These are phyloP conservation scores for Mantis religiosa DNA, from an alignment of 2,888 invertebrate genomes.

Conservation along the genomic window DNA sequence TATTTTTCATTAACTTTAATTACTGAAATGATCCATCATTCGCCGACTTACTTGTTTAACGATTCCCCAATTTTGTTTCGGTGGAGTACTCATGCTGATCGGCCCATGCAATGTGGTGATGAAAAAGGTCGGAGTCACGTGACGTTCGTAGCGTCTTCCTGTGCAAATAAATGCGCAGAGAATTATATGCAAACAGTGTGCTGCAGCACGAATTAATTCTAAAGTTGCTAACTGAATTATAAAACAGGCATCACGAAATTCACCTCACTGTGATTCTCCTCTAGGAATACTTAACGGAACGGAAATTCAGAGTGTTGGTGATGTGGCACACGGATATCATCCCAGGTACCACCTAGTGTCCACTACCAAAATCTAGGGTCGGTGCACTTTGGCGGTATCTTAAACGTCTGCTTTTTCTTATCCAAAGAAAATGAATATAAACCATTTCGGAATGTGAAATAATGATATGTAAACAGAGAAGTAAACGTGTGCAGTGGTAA, in stretches of 20 bases:
- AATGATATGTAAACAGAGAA: no score
- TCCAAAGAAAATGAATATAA: no score
- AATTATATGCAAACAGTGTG: not conserved
- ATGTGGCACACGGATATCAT: slow-evolving; percentile 23
- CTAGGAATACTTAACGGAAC: not conserved
- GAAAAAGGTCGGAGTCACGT: slow-evolving; percentile 31
- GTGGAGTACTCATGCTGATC: slow-evolving; percentile 42
- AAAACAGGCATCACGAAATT: not conserved
- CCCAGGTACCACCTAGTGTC: slow-evolving; percentile 21
- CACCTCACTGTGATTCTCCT: not conserved
- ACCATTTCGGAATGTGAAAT: no score
- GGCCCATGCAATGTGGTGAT: slow-evolving; percentile 33
- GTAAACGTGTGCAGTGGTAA: no score
- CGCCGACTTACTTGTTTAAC: slow-evolving; percentile 54
- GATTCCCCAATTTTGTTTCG: slow-evolving; percentile 52
- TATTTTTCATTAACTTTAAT: not conserved
- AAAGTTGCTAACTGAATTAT: not conserved
- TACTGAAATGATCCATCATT: not conserved
- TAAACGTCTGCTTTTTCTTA: not conserved
- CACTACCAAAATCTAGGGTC: not conserved
- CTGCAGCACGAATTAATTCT: not conserved
- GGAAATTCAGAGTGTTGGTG: slow-evolving; percentile 10
- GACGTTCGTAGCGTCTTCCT: slow-evolving; percentile 28
- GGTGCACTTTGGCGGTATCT: not conserved
- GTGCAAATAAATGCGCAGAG: not conserved